Percentiles rank a stretch among this genome's conserved stretches.
phyloP scores from a whole-genome alignment of 1,140 invertebrate species.

The Thaumetopoea pityocampa region DNA sequence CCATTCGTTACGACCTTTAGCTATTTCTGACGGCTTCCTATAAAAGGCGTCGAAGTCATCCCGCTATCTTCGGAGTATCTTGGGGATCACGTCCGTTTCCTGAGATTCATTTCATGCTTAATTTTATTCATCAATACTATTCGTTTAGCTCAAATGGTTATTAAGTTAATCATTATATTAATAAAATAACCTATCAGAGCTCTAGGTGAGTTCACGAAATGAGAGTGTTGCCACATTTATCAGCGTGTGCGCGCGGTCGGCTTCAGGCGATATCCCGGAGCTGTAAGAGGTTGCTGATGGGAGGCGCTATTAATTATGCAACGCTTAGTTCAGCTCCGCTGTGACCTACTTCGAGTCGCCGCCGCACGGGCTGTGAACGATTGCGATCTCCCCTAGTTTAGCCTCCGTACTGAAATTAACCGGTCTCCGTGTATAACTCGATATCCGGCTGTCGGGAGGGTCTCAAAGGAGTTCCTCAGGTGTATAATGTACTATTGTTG shows the following conservation, averaged over 20 bases:
- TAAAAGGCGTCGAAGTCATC: too few relatives aligned
- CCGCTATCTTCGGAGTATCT: too few relatives aligned
- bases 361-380: constrained; percentile 26
- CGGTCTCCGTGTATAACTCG: not conserved
- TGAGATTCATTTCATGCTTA: too few relatives aligned
- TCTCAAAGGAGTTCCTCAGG: too few relatives aligned
- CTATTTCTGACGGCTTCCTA: too few relatives aligned
- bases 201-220: not conserved
- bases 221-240: constrained; percentile 19
- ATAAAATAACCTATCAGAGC: not conserved
- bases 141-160: not conserved
- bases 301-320: constrained; percentile 48
- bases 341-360: constrained; percentile 36
- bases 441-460: too few relatives aligned
- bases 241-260: constrained; percentile 13
- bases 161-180: not conserved
- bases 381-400: constrained; percentile 23
- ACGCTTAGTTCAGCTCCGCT: constrained; percentile 34
- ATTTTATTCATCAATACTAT: too few relatives aligned
- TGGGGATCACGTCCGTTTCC: too few relatives aligned
- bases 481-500: too few relatives aligned
- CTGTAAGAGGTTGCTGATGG: constrained; percentile 30
- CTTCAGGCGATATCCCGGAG: constrained; percentile 27
- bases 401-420: constrained; percentile 15
- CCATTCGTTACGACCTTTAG: too few relatives aligned